These are phyloP conservation scores for Melanaphis sacchari DNA, from an alignment of 1,140 invertebrate genomes.

Conservation along the genomic window DNA sequence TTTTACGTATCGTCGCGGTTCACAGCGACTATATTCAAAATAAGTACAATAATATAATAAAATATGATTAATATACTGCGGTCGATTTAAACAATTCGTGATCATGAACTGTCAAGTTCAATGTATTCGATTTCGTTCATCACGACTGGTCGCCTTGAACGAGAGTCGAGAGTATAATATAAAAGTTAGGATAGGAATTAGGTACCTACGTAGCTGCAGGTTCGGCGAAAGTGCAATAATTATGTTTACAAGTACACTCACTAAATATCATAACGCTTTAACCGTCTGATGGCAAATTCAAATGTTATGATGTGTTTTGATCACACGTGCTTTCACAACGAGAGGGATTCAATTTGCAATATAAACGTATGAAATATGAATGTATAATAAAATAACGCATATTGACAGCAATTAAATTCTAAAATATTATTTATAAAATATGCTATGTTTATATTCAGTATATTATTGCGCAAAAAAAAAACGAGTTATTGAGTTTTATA, in stretches of 20 bases:
- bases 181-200: too few species aligned
- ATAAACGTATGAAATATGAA: neutral
- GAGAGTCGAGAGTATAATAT: neutral
- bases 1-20: neutral
- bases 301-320: neutral
- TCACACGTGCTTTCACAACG: neutral
- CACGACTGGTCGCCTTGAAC: slow-evolving; percentile 26
- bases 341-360: neutral
- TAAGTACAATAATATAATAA: neutral
- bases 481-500: neutral
- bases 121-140: slow-evolving; percentile 15
- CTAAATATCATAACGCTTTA: neutral
- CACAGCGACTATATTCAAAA: neutral
- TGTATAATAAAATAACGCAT: neutral
- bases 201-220: neutral
- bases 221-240: slow-evolving; percentile 43
- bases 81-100: slow-evolving; percentile 34
- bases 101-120: slow-evolving; percentile 51
- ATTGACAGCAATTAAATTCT: neutral
- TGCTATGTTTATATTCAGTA: neutral
- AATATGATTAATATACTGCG: neutral
- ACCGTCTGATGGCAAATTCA: slow-evolving; percentile 4
- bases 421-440: neutral
- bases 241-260: neutral
- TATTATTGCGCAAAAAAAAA: neutral